A percentile compares a stretch with the other conserved stretches of the same genome.
Evolutionary conservation across 2,113 vertebrate genomes (phyloP).

Genomic region (Corythaeola cristata): DNA sequence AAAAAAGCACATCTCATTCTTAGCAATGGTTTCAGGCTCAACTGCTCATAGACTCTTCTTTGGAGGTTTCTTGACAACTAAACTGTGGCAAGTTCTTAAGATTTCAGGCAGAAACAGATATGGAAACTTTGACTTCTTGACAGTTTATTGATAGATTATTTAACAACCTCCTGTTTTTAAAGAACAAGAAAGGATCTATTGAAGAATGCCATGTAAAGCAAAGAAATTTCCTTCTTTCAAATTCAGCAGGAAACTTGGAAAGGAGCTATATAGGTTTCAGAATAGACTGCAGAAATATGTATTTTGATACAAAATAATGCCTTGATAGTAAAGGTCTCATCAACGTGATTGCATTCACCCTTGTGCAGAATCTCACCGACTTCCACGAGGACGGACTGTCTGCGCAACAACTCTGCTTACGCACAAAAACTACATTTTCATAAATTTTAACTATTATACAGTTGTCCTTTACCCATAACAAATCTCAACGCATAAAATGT

Average conservation of each 20-base stretch:
- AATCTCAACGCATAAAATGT: not conserved
- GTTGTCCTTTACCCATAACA: not conserved
- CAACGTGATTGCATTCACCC: not conserved
- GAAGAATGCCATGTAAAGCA: not conserved
- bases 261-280: not conserved
- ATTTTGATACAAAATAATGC: not conserved
- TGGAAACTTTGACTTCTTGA: slow-evolving; percentile 34
- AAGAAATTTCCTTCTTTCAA: not conserved
- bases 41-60: not conserved
- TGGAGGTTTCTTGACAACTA: slow-evolving; percentile 1
- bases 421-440: not conserved
- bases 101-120: slow-evolving; percentile 44
- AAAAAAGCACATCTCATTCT: slow-evolving; percentile 65
- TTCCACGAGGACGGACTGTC: not conserved
- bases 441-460: not conserved
- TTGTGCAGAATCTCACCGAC: not conserved
- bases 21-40: slow-evolving; percentile 51
- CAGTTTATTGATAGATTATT: slow-evolving; percentile 62
- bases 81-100: slow-evolving; percentile 14
- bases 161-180: slow-evolving; percentile 39
- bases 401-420: not conserved
- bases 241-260: not conserved
- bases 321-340: not conserved
- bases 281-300: not conserved
- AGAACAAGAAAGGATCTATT: slow-evolving; percentile 26